Percentiles rank a stretch among this genome's conserved stretches.
Evolutionary conservation across 2,797 vertebrate species (phyloP).

Genomic region (Gorsachius magnificus): DNA sequence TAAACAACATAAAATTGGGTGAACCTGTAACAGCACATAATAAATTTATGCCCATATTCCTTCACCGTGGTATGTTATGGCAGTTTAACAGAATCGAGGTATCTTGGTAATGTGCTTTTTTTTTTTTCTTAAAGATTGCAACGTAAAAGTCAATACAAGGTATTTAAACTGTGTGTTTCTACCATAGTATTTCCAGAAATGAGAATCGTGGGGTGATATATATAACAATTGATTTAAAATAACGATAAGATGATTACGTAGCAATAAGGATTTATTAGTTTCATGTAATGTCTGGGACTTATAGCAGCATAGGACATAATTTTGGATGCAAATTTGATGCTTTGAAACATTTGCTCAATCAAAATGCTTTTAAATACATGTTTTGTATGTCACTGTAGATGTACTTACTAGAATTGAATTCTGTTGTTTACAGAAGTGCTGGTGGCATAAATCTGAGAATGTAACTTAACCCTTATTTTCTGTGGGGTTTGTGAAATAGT

Average conservation of each 20-base stretch:
- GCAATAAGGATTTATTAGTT: not conserved
- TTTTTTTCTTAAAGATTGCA: not conserved
- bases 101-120: not conserved
- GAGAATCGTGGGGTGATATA: not conserved
- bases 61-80: not conserved
- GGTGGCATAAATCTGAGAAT: not conserved
- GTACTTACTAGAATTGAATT: not conserved
- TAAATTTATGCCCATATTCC: not conserved
- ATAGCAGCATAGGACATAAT: not conserved
- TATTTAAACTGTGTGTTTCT: not conserved
- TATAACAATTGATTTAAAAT: not conserved
- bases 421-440: not conserved
- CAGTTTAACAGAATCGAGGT: not conserved
- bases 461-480: constrained; percentile 7
- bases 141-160: not conserved
- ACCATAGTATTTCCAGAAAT: not conserved
- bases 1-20: not conserved
- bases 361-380: not conserved
- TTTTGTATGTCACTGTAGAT: not conserved
- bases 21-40: not conserved
- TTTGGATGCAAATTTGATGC: not conserved
- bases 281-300: not conserved
- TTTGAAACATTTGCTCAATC: not conserved
- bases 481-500: not conserved
- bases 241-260: not conserved